Evolutionary conservation across 2,888 invertebrate genomes (phyloP).

Genomic region (Dryobota labecula): DNA sequence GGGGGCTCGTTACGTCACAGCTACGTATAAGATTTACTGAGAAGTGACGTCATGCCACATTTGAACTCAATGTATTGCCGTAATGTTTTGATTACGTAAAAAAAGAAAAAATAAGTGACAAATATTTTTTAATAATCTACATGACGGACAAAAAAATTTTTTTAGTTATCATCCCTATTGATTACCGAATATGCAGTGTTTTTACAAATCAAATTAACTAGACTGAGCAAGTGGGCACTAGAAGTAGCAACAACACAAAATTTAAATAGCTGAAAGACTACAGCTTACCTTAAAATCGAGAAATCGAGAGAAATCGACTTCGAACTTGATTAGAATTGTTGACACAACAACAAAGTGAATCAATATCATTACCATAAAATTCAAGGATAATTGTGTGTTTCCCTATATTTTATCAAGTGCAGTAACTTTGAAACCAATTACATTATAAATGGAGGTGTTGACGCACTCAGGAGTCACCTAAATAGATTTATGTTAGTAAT

Average conservation of each 20-base stretch:
- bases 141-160: too few species aligned
- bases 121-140: too few species aligned
- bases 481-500: slow-evolving; percentile 13
- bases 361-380: slow-evolving; percentile 19
- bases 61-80: too few species aligned
- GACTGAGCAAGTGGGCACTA: background rate
- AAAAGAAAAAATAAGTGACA: too few species aligned
- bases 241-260: slow-evolving; percentile 26
- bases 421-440: slow-evolving; percentile 68
- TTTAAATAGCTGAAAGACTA: slow-evolving; percentile 44
- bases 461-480: background rate
- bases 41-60: too few species aligned
- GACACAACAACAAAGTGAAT: background rate
- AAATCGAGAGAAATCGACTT: slow-evolving; percentile 18
- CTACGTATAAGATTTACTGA: too few species aligned
- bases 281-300: slow-evolving; percentile 50
- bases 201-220: background rate
- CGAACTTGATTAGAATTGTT: slow-evolving; percentile 7
- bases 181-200: background rate
- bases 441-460: background rate
- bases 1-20: too few species aligned
- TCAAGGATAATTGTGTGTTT: slow-evolving; percentile 10
- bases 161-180: too few species aligned
- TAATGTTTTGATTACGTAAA: too few species aligned
- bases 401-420: slow-evolving; percentile 54